phyloP scores from a whole-genome alignment of 2,797 vertebrate species.

The Lepilemur septentrionalis region DNA sequence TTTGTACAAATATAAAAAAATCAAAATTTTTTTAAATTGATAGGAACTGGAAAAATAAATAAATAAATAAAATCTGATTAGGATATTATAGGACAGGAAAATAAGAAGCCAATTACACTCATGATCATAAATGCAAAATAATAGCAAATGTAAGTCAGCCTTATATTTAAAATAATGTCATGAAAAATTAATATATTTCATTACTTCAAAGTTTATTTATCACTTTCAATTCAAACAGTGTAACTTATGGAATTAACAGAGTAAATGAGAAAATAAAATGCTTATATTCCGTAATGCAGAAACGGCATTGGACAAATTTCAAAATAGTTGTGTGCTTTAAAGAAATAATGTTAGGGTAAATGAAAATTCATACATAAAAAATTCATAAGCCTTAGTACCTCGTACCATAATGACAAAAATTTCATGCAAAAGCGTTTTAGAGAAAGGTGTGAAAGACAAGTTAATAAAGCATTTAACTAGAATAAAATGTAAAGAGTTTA shows the following conservation, averaged over 20 bases:
- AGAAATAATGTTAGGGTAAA: background rate
- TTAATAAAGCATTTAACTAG: background rate
- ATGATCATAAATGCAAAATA: background rate
- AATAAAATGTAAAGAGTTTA: background rate
- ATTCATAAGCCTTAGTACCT: background rate
- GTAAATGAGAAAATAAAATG: background rate
- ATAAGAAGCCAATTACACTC: background rate
- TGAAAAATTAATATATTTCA: too few relatives aligned
- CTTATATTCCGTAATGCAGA: background rate
- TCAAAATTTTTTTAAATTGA: too few relatives aligned
- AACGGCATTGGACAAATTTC: background rate
- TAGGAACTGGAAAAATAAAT: too few relatives aligned
- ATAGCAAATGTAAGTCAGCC: background rate
- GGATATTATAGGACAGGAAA: background rate
- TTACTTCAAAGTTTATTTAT: too few relatives aligned
- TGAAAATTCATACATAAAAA: background rate
- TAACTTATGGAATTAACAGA: background rate
- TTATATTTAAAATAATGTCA: background rate
- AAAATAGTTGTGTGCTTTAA: background rate
- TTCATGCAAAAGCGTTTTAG: background rate
- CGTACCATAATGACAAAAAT: background rate
- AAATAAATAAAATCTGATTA: background rate
- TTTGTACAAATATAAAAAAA: too few relatives aligned
- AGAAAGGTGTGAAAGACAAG: background rate
- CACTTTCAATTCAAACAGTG: too few relatives aligned